Conservation (phyloP, 2,888 invertebrate species). For the Hirudinaria manillensis region DNA sequence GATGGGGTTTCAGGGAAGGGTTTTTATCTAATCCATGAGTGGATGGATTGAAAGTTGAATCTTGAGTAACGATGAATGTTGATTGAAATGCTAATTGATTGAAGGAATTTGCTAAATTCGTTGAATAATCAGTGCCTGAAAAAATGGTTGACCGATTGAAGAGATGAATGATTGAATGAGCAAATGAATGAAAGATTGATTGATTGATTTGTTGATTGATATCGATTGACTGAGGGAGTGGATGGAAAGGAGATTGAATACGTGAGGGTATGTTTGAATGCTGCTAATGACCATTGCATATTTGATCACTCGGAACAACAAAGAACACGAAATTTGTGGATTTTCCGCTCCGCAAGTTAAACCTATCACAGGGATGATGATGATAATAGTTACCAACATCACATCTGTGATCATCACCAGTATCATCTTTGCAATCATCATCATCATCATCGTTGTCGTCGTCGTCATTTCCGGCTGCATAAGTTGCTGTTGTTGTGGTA, state of each 20-base stretch:
- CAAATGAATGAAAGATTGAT: constrained; percentile 10
- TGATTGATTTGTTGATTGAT: background rate
- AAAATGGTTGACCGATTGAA: background rate
- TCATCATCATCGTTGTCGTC: background rate
- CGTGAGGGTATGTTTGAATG: background rate
- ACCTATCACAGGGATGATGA: background rate
- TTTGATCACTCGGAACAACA: too few species aligned
- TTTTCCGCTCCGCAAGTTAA: background rate
- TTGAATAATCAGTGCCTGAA: constrained; percentile 2
- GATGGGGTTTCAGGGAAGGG: background rate
- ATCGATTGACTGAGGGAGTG: background rate
- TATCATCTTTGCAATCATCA: background rate
- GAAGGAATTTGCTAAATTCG: background rate
- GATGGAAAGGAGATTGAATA: constrained; percentile 5
- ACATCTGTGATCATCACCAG: background rate
- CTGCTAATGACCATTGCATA: too few species aligned
- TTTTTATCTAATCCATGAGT: background rate
- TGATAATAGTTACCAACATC: background rate
- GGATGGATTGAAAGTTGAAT: background rate
- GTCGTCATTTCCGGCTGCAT: background rate
- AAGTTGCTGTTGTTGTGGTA: background rate
- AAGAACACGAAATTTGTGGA: too few species aligned
- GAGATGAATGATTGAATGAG: background rate
- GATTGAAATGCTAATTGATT: background rate
- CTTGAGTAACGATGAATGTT: background rate